Evolutionary conservation across 2,888 invertebrate species (phyloP).

Genomic region (Cheiracanthium punctorium): DNA sequence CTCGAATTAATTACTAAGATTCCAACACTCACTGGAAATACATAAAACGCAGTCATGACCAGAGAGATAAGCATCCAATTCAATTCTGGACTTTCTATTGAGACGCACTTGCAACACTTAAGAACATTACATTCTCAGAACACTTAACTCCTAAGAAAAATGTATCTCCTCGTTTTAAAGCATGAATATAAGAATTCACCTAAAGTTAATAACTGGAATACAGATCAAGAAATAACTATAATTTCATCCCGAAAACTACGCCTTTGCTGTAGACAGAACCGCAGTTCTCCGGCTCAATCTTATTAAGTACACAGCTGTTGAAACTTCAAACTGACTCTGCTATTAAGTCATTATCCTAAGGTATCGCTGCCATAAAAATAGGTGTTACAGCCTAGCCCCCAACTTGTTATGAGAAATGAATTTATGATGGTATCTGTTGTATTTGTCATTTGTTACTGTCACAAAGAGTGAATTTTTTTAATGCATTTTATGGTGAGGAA

Average conservation of each 20-base stretch:
- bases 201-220: constrained; percentile 3
- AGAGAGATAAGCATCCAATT: too few species aligned
- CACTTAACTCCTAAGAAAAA: too few species aligned
- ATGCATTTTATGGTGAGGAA: neutral
- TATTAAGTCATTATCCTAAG: constrained; percentile 14
- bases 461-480: neutral
- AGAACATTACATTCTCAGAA: too few species aligned
- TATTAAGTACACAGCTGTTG: neutral
- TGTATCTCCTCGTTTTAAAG: too few species aligned
- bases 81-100: too few species aligned
- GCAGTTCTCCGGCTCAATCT: neutral
- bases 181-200: neutral
- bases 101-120: too few species aligned
- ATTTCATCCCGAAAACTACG: neutral
- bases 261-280: neutral
- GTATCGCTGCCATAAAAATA: neutral
- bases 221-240: constrained; percentile 8
- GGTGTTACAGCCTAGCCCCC: neutral
- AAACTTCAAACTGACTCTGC: neutral
- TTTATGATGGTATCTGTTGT: neutral
- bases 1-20: too few species aligned
- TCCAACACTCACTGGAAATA: too few species aligned
- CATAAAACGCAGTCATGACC: too few species aligned
- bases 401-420: constrained; percentile 17
- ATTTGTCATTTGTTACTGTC: constrained; percentile 10